phyloP scores from a whole-genome alignment of 2,888 invertebrate species.

The Polymixis flavicincta region DNA sequence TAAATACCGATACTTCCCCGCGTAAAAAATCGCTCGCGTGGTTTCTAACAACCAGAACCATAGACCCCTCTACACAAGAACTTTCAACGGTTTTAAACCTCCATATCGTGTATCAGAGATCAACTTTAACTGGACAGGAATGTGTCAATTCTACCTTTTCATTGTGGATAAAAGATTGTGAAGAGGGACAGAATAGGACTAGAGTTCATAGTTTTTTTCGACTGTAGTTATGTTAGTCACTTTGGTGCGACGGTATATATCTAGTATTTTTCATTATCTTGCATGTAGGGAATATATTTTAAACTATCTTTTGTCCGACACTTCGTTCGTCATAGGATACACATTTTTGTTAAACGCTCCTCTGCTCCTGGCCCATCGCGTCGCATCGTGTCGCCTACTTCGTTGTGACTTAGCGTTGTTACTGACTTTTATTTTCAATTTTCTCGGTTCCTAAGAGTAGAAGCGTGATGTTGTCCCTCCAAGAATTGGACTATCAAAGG shows the following conservation, averaged over 20 bases:
- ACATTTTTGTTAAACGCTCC: too few species aligned
- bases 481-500: background rate
- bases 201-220: slow-evolving; percentile 47
- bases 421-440: background rate
- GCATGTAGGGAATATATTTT: background rate
- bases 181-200: slow-evolving; percentile 44
- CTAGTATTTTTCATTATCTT: slow-evolving; percentile 31
- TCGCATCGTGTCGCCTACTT: background rate
- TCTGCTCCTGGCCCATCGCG: too few species aligned
- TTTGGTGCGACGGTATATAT: slow-evolving; percentile 36
- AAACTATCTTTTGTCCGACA: accelerated
- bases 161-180: slow-evolving; percentile 59
- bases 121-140: slow-evolving; percentile 43
- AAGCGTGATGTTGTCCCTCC: background rate
- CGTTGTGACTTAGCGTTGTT: background rate
- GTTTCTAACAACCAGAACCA: slow-evolving; percentile 39
- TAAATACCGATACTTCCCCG: slow-evolving; percentile 61
- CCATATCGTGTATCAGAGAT: slow-evolving; percentile 53
- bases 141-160: slow-evolving; percentile 66
- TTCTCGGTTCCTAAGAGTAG: background rate
- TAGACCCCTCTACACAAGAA: slow-evolving; percentile 34
- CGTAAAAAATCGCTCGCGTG: slow-evolving; percentile 62
- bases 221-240: slow-evolving; percentile 28
- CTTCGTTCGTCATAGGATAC: too few species aligned
- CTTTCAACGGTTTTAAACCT: slow-evolving; percentile 17